These are phyloP conservation scores for Crocallis elinguaria DNA, from an alignment of 2,888 invertebrate genomes.

Conservation along the genomic window DNA sequence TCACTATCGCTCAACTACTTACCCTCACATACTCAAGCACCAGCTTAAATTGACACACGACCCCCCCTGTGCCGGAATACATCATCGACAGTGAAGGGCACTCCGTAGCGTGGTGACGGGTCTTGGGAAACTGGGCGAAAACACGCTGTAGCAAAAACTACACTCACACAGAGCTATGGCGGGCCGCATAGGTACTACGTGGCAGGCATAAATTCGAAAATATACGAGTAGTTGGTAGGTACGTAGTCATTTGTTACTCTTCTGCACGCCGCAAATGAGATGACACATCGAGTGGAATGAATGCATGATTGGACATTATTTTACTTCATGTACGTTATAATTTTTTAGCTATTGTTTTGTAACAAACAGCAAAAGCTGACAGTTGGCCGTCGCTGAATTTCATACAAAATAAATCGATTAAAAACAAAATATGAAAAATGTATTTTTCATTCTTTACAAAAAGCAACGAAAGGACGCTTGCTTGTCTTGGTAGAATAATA, in stretches of 20 bases:
- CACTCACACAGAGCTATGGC: constrained; percentile 50
- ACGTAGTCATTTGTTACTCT: constrained; percentile 65
- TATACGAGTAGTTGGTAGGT: constrained; percentile 55
- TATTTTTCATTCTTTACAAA: too few relatives aligned
- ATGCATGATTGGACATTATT: constrained; percentile 69
- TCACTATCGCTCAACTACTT: constrained; percentile 74
- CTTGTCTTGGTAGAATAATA: too few relatives aligned
- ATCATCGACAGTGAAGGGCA: constrained; percentile 26
- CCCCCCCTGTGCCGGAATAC: constrained; percentile 34
- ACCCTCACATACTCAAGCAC: constrained; percentile 58
- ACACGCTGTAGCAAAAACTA: constrained; percentile 66
- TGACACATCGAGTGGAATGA: constrained; percentile 69
- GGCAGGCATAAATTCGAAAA: constrained; percentile 82
- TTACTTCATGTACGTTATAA: constrained; percentile 38
- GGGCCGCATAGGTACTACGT: constrained; percentile 46
- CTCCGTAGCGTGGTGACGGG: constrained; percentile 46
- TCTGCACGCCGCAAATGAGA: constrained; percentile 73
- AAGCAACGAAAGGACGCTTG: too few relatives aligned
- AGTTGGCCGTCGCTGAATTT: too few relatives aligned
- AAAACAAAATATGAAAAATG: too few relatives aligned
- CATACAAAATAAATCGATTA: too few relatives aligned
- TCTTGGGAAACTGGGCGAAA: constrained; percentile 52
- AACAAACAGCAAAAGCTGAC: too few relatives aligned
- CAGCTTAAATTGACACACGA: constrained; percentile 48
- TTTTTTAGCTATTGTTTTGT: background rate